Percentiles rank a stretch among this genome's conserved stretches.
Conservation (phyloP, 1,140 invertebrate genomes). For the Copidosoma floridanum region DNA sequence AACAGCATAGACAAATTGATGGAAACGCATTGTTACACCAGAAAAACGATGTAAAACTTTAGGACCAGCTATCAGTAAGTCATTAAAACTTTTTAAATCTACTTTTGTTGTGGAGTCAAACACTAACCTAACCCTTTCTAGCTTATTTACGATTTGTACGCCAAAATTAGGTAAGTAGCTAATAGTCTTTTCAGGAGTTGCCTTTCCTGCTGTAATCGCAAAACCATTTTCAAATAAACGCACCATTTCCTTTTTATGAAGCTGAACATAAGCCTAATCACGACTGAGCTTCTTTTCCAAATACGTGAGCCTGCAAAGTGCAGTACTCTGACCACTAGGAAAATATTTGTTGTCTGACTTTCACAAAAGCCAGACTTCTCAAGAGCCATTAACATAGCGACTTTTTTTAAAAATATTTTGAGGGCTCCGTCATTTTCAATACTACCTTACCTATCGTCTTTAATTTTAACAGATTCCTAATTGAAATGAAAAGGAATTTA, state of each 20-base stretch:
- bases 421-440: not conserved
- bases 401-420: not conserved
- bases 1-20: too few relatives aligned
- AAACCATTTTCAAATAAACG: slow-evolving; percentile 28
- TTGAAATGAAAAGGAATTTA: too few relatives aligned
- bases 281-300: slow-evolving; percentile 21
- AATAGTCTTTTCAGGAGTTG: too few relatives aligned
- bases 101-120: too few relatives aligned
- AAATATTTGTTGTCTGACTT: not conserved
- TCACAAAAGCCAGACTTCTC: slow-evolving; percentile 32
- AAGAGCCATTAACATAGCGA: not conserved
- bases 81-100: too few relatives aligned
- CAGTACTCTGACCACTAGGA: slow-evolving; percentile 1
- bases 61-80: too few relatives aligned
- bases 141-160: too few relatives aligned
- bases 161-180: not conserved
- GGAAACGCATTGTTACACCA: too few relatives aligned
- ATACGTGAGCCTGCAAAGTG: slow-evolving; percentile 3
- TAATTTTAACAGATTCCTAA: too few relatives aligned
- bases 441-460: not conserved
- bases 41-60: too few relatives aligned
- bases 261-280: slow-evolving; percentile 2
- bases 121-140: too few relatives aligned
- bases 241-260: slow-evolving; percentile 9
- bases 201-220: slow-evolving; percentile 6